Evolutionary conservation across 2,797 vertebrate genomes (phyloP).

Genomic region (Peromyscus eremicus): DNA sequence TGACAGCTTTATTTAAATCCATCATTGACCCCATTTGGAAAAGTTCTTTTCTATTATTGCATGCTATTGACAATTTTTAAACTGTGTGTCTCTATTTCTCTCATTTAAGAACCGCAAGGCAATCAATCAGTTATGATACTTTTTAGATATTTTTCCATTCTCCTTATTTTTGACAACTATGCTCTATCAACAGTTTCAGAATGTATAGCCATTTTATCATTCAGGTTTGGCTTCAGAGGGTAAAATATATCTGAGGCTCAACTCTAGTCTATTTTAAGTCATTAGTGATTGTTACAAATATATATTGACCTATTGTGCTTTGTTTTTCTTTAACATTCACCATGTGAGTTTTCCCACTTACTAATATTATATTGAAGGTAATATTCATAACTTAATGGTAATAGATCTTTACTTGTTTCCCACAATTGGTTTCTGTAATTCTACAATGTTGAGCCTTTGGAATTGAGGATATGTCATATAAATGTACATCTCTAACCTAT

Average conservation of each 20-base stretch:
- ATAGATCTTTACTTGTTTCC: neutral
- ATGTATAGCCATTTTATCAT: neutral
- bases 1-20: neutral
- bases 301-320: neutral
- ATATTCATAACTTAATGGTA: neutral
- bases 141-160: neutral
- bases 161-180: neutral
- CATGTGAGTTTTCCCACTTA: neutral
- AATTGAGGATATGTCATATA: neutral
- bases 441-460: neutral
- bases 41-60: neutral
- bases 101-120: neutral
- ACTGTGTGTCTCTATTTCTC: neutral
- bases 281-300: neutral
- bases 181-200: neutral
- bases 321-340: neutral
- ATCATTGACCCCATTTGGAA: neutral
- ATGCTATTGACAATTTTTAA: neutral
- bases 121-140: neutral
- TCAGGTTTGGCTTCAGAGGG: neutral
- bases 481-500: neutral
- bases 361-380: neutral
- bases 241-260: neutral
- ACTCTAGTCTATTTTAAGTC: neutral
- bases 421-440: neutral